Evolutionary conservation across 2,888 invertebrate genomes (phyloP).

Genomic region (Ptycholaimellus sp.): DNA sequence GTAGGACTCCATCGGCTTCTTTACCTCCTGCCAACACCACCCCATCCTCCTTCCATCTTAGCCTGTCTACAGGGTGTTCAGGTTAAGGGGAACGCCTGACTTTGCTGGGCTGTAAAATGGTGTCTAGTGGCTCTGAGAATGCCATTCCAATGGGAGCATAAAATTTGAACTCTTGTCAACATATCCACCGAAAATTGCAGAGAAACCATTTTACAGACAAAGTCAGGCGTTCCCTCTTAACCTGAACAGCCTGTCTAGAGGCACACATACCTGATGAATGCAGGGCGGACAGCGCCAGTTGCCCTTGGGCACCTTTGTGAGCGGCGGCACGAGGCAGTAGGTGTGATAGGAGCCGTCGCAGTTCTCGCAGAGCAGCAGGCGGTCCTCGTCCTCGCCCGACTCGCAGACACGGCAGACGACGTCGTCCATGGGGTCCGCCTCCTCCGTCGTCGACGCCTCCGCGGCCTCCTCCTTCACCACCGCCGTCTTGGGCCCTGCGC

Average conservation of each 20-base stretch:
- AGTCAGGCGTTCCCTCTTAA: too few relatives aligned
- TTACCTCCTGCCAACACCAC: constrained; percentile 45
- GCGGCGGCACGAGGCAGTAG: constrained; percentile 76
- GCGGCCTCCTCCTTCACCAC: too few relatives aligned
- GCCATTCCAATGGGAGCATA: too few relatives aligned
- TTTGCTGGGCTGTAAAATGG: background rate
- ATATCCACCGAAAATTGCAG: too few relatives aligned
- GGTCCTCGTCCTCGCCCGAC: constrained; percentile 78
- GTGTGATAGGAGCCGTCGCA: constrained; percentile 96
- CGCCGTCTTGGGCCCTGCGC: too few relatives aligned
- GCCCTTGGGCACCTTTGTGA: constrained; percentile 76
- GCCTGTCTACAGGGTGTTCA: too few relatives aligned
- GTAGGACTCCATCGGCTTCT: constrained; percentile 73
- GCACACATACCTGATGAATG: constrained; percentile 40
- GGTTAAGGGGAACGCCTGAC: too few relatives aligned
- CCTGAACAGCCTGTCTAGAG: too few relatives aligned
- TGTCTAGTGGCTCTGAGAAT: background rate
- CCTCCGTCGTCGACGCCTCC: too few relatives aligned
- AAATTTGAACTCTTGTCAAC: too few relatives aligned
- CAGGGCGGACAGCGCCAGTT: constrained; percentile 92
- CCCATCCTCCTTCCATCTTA: background rate
- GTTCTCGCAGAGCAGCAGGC: constrained; percentile 70
- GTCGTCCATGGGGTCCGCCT: too few relatives aligned
- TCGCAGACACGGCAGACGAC: constrained; percentile 39
- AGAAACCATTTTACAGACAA: background rate